A percentile compares a stretch with the other conserved stretches of the same genome.
Evolutionary conservation across 2,797 vertebrate genomes (phyloP).

Genomic region (Enteromius paludinosus): DNA sequence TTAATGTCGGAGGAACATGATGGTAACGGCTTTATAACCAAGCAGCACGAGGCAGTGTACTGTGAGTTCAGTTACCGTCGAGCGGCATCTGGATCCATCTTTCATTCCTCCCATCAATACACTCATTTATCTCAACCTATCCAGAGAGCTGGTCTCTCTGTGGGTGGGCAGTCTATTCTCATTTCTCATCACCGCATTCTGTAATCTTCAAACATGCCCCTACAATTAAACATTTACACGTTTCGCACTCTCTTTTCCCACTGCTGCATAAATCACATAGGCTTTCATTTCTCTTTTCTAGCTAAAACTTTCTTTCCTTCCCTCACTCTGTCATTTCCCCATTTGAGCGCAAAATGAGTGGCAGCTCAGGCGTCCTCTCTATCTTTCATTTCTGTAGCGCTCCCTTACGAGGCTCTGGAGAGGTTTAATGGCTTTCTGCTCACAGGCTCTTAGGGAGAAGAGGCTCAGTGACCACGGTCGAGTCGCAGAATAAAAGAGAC

Average conservation of each 20-base stretch:
- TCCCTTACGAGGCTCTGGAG: constrained; percentile 53
- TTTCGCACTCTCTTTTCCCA: constrained; percentile 4
- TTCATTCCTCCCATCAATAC: constrained; percentile 38
- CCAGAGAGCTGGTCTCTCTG: constrained; percentile 10
- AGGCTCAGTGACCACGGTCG: constrained; percentile 16
- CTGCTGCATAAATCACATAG: constrained; percentile 18
- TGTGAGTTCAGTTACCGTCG: constrained; percentile 19
- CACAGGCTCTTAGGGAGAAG: constrained; percentile 63
- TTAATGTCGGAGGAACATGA: constrained; percentile 67
- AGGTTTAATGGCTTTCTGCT: constrained; percentile 73
- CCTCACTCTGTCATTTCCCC: constrained; percentile 43
- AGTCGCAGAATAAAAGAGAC: constrained; percentile 23
- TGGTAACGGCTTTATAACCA: constrained; percentile 55
- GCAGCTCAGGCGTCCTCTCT: constrained; percentile 30
- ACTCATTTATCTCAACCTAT: constrained; percentile 43
- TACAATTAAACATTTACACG: constrained; percentile 46
- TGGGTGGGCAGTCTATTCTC: constrained; percentile 38
- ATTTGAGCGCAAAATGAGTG: constrained; percentile 34
- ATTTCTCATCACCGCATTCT: constrained; percentile 40
- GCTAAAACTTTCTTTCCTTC: constrained; percentile 17
- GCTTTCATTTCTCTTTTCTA: constrained; percentile 22
- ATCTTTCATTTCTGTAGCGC: constrained; percentile 32
- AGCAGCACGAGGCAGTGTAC: constrained; percentile 8
- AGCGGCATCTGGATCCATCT: constrained; percentile 33
- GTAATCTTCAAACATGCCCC: constrained; percentile 16